These are phyloP conservation scores for Ctenoplectra terminalis DNA, from an alignment of 1,140 invertebrate species.

Conservation along the genomic window DNA sequence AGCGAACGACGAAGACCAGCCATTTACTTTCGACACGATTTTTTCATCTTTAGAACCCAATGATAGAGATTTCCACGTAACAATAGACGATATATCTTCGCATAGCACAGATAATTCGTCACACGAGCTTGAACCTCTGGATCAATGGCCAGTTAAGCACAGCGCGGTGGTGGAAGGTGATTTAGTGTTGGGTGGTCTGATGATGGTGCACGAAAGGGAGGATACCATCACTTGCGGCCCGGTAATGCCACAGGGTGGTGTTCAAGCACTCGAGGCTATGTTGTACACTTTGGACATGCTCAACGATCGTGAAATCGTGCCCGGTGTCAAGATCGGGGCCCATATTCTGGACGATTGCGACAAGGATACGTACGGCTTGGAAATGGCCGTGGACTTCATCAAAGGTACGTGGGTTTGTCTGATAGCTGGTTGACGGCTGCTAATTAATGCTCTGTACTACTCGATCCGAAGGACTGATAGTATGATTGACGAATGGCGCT, in stretches of 20 bases:
- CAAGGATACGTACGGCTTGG: constrained; percentile 97
- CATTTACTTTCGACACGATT: neutral
- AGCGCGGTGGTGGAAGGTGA: constrained; percentile 94
- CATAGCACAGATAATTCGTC: constrained; percentile 39
- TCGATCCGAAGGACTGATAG: neutral
- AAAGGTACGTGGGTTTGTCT: constrained; percentile 90
- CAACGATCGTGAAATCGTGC: constrained; percentile 87
- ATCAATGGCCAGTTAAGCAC: constrained; percentile 92
- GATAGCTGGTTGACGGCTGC: neutral
- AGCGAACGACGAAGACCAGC: neutral
- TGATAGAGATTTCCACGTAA: neutral
- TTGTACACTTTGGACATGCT: constrained; percentile 94
- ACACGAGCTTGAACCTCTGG: constrained; percentile 36
- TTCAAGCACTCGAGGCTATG: constrained; percentile 96
- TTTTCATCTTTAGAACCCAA: neutral
- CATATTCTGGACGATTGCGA: constrained; percentile 97
- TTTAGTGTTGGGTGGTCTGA: constrained; percentile 92
- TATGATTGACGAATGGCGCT: neutral
- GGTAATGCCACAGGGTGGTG: constrained; percentile 97
- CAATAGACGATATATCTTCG: constrained; percentile 2
- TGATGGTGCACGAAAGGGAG: constrained; percentile 98
- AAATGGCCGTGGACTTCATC: constrained; percentile 98
- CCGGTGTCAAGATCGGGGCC: constrained; percentile 92
- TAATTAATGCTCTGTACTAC: neutral
- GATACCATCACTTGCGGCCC: constrained; percentile 92